Evolutionary conservation across 2,113 vertebrate genomes (phyloP), one percentile per base, ranked within the genome.

Genomic region (Bombycilla garrulus): DNA sequence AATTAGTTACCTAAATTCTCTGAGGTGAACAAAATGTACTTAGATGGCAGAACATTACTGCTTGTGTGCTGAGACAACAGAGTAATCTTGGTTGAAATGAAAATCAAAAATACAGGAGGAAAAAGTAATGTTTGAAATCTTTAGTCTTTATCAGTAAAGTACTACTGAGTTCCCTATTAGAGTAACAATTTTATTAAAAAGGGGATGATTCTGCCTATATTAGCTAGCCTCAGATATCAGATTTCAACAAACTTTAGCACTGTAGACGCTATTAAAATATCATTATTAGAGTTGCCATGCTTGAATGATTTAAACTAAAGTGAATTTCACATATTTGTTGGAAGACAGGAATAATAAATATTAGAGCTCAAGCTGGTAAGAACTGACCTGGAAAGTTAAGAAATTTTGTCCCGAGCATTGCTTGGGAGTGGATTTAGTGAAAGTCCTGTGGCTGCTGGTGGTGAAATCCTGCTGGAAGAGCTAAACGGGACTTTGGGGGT

Each of bases 261-360:
- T 80, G 94, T 96, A 97, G 96, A 96, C 70, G 16, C 97, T 98
- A 98, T 98, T 98, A 98, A 98, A 98, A 98, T 96, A 97, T 98
- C 97, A 98, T 98, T 98, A 98, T 98, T 98, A 97, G 96, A 95
- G 89, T 76, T 97, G 97, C 96, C 97, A 98, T 93, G 98, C 98
- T 96, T 97, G 97, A 96, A 65, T 96, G 97, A 94, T 93, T 97
- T 96, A 92, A 96, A 96, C 96, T 95, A 86, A 96, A 96, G 97
- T 97, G 97, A 97, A 97, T 97, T 98, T 90, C 80, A 4, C 40
- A 18, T 95, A 94, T 97, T 98, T 97, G 79, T 94, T 96, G 93
- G 96, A 97, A 97, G 96, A 96, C 92, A 88, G 97, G 73, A 98
- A 95, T 95, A 97, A 97, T 97, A 96, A 98, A 97, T 96, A 90